Percentiles rank a stretch among this genome's conserved stretches.
Conservation (phyloP, 1,140 invertebrate genomes). For the Drosophila rhopaloa region DNA sequence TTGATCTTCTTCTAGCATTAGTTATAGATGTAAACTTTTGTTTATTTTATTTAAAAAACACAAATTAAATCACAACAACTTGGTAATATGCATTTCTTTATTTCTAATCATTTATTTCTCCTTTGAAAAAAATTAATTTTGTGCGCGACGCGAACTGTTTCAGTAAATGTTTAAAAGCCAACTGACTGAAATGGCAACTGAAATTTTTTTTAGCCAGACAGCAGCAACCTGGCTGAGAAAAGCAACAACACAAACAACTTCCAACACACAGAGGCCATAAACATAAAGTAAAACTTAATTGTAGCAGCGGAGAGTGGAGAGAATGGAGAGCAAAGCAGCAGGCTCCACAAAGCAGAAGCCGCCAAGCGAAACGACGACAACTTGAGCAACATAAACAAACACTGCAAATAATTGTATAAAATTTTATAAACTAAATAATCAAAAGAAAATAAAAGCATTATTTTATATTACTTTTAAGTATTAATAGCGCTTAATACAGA, state of each 20-base stretch:
- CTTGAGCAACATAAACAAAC: slow-evolving; percentile 62
- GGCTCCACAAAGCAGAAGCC: slow-evolving; percentile 67
- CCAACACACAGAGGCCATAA: slow-evolving; percentile 68
- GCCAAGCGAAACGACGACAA: slow-evolving; percentile 67
- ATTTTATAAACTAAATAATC: neutral
- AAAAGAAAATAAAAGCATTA: neutral
- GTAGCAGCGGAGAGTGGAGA: slow-evolving; percentile 63
- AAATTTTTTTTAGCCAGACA: slow-evolving; percentile 60
- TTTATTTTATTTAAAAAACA: slow-evolving; percentile 4
- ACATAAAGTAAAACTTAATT: slow-evolving; percentile 83
- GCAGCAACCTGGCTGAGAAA: slow-evolving; percentile 65
- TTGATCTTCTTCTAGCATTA: neutral
- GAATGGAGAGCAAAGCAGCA: slow-evolving; percentile 31
- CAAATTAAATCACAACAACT: slow-evolving; percentile 23
- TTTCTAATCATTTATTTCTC: slow-evolving; percentile 26
- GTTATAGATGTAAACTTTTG: slow-evolving; percentile 1
- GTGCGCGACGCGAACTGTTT: slow-evolving; percentile 75
- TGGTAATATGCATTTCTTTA: neutral
- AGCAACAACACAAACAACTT: slow-evolving; percentile 43
- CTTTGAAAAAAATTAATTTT: slow-evolving; percentile 19
- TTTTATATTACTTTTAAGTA: too few species aligned
- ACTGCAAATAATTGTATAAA: slow-evolving; percentile 6
- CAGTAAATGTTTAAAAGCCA: slow-evolving; percentile 84
- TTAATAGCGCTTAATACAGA: too few species aligned
- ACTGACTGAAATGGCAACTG: slow-evolving; percentile 76